A percentile compares a stretch with the other conserved stretches of the same genome.
Conservation (phyloP, 2,888 invertebrate genomes). For the Parnassius smintheus region DNA sequence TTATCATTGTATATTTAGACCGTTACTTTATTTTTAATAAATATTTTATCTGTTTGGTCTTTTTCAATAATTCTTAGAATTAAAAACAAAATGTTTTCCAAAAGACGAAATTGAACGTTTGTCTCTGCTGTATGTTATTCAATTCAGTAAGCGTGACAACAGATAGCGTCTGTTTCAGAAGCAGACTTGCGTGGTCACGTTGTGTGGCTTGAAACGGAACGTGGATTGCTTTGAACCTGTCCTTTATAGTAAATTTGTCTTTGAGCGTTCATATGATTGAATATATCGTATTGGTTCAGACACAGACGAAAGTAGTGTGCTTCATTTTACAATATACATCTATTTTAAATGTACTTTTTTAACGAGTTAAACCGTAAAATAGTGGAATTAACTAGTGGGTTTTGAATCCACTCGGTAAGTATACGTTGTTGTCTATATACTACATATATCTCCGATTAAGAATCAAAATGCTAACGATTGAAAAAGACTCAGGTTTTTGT, state of each 20-base stretch:
- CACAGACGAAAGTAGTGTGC: neutral
- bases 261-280: slow-evolving; percentile 3
- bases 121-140: neutral
- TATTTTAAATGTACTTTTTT: too few relatives aligned
- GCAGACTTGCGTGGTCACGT: slow-evolving; percentile 10
- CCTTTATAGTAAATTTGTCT: slow-evolving; percentile 5
- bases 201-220: slow-evolving; percentile 11
- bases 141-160: neutral
- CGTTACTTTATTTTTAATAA: too few relatives aligned
- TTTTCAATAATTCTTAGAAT: too few relatives aligned
- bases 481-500: too few relatives aligned
- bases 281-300: neutral
- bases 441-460: too few relatives aligned
- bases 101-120: neutral
- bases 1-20: too few relatives aligned
- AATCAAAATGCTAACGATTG: too few relatives aligned
- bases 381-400: fast-evolving
- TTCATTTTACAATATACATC: neutral
- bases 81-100: too few relatives aligned
- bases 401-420: too few relatives aligned
- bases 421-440: too few relatives aligned
- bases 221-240: slow-evolving; percentile 11
- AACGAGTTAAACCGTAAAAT: too few relatives aligned
- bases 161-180: neutral
- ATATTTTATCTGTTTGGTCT: too few relatives aligned